Base-by-base conservation (phyloP, 2,888 invertebrate species). In the Lumbricus terrestris region DNA sequence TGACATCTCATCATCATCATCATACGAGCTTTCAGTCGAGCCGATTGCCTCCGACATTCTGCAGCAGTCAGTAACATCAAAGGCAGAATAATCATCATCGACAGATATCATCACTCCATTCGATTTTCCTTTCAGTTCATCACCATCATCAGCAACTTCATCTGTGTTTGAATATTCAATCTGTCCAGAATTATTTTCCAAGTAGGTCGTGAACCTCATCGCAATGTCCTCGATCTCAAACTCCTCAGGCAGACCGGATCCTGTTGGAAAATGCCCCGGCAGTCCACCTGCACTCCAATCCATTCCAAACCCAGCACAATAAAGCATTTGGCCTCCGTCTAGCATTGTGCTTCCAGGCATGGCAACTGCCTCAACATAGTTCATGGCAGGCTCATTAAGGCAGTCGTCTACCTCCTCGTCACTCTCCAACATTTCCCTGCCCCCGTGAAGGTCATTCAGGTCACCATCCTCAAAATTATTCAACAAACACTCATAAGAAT, bases 201-300 rank as follows among this genome's bases (percentile, higher is more conserved):
- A 23, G 23, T 15, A 20, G 37, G 35, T 35, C 85, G 15, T 37
- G 37, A 85, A 85, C 35, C 37, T 35, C 85, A 85, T 34, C 16
- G 34, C 85, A 85, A 85, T 85, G 85, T 85, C 85, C n/a, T 85
- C 85, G 6, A 85, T 35, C 85, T 85, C 85, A 35, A 85, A 23
- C 15, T 85, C 85, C 34, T 37, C 34, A 18, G 37, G 37, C 34
- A 34, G 18, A 6, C 23, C 85, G 8, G 85, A 20, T 85, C 85
- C 85, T 35, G 37, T 16, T 23, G 35, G 5, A 85, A 85, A 85
- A 33, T 37, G 85, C 20, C 85, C 85, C 16, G 85, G 85, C 34
- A 85, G 37, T 37, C 85, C 85, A 85, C 85, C 85, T 8, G 34
- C 16, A 35, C 34, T 37, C 85, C 85, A 85, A 35, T 85, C 85